Evolutionary conservation across 2,888 invertebrate genomes (phyloP).

Genomic region (Patella pellucida): DNA sequence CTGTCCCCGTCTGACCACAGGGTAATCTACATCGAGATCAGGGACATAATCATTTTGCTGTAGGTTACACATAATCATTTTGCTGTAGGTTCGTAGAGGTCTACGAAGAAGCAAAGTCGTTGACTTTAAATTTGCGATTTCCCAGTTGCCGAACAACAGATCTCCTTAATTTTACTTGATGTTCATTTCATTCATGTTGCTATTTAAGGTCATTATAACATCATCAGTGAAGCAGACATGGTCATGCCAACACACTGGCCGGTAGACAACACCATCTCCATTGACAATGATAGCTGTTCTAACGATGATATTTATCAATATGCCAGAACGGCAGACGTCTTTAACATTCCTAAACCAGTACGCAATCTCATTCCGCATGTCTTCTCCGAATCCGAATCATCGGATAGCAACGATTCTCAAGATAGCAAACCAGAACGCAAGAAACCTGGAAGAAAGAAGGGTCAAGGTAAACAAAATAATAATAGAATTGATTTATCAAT

Average conservation of each 20-base stretch:
- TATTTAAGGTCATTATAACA: no score
- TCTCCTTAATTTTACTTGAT: no score
- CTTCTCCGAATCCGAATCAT: neutral
- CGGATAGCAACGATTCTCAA: neutral
- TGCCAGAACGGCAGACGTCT: neutral
- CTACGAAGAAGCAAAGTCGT: no score
- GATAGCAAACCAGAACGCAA: slow-evolving; percentile 33
- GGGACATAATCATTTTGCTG: no score
- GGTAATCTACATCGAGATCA: no score
- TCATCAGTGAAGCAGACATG: neutral
- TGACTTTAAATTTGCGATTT: no score
- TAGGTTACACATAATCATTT: no score
- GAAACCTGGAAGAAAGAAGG: slow-evolving; percentile 60
- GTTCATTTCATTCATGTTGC: no score
- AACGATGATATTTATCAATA: neutral
- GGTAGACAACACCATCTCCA: neutral
- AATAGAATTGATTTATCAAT: no score
- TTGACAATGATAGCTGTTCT: neutral
- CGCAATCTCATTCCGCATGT: neutral
- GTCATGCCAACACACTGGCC: neutral
- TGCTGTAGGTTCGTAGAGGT: no score
- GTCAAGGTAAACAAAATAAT: slow-evolving; percentile 46
- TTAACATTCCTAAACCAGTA: neutral
- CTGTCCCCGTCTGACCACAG: no score
- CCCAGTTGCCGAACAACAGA: no score